Evolutionary conservation across 2,888 invertebrate species (phyloP).

Genomic region (Conomelus anceps): DNA sequence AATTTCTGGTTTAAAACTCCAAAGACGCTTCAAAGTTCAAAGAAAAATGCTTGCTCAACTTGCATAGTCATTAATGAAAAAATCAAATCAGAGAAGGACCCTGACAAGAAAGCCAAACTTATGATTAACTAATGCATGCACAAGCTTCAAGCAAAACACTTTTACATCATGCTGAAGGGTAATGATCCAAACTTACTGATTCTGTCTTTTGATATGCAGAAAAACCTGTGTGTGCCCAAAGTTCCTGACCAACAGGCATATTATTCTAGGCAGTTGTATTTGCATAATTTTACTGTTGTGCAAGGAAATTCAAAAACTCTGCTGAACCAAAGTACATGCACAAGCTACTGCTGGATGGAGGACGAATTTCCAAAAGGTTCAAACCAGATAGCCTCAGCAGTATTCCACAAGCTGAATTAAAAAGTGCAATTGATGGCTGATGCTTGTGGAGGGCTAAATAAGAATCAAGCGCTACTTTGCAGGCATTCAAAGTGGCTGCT

Average conservation of each 20-base stretch:
- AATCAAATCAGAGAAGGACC: neutral
- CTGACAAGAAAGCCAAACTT: neutral
- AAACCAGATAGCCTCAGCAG: conserved; percentile 37
- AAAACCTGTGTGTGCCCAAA: neutral
- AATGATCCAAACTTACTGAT: conserved; percentile 3
- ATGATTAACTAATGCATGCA: neutral
- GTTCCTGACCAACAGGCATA: conserved; percentile 1
- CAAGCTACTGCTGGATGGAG: conserved; percentile 37
- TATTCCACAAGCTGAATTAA: conserved; percentile 31
- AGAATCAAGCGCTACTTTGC: conserved; percentile 30
- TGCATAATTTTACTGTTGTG: neutral
- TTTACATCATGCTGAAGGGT: neutral
- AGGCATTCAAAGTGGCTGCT: neutral
- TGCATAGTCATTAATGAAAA: neutral
- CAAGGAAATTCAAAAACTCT: neutral
- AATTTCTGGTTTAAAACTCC: neutral
- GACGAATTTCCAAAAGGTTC: conserved; percentile 35
- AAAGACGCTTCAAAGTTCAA: neutral
- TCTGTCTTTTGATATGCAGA: neutral
- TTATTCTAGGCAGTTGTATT: neutral
- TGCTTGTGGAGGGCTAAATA: conserved; percentile 31
- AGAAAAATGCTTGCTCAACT: neutral
- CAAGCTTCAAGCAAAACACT: neutral
- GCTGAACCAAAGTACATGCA: neutral
- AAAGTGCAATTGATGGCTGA: conserved; percentile 16